These are phyloP conservation scores for Malthinus flaveolus DNA, from an alignment of 2,888 invertebrate genomes.

Conservation along the genomic window DNA sequence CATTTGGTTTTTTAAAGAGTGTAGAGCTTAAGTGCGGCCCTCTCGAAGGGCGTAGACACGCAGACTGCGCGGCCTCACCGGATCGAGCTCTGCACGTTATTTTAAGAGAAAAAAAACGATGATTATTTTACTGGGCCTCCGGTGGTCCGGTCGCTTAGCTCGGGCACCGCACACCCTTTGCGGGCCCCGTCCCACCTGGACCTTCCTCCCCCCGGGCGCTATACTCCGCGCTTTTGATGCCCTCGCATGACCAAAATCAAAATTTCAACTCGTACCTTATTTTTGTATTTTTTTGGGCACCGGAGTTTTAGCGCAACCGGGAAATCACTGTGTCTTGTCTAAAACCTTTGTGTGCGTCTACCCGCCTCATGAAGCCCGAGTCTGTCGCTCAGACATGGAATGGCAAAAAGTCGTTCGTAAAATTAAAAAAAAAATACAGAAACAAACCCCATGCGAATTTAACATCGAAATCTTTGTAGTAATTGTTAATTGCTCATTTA, in stretches of 20 bases:
- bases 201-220: conserved; percentile 40
- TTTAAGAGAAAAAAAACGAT: conserved; percentile 36
- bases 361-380: conserved; percentile 58
- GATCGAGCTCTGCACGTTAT: conserved; percentile 49
- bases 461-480: conserved; percentile 28
- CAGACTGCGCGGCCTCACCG: conserved; percentile 46
- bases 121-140: conserved; percentile 36
- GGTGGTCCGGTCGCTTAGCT: conserved; percentile 45
- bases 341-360: conserved; percentile 88
- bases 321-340: conserved; percentile 82
- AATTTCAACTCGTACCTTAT: conserved; percentile 1
- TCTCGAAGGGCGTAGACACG: conserved; percentile 38
- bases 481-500: conserved; percentile 39
- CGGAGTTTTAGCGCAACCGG: conserved; percentile 55
- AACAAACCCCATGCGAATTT: conserved; percentile 15
- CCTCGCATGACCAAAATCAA: conserved; percentile 8
- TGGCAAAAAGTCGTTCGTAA: conserved; percentile 23
- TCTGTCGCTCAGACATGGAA: conserved; percentile 48
- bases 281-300: conserved; percentile 13
- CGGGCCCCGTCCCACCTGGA: conserved; percentile 44
- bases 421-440: conserved; percentile 10
- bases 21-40: conserved; percentile 41
- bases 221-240: conserved; percentile 27
- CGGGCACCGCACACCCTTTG: conserved; percentile 54
- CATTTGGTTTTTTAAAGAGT: conserved; percentile 32